Percentiles rank a stretch among this genome's conserved stretches.
Conservation (phyloP, 2,888 invertebrate species). For the Lapara coniferarum region DNA sequence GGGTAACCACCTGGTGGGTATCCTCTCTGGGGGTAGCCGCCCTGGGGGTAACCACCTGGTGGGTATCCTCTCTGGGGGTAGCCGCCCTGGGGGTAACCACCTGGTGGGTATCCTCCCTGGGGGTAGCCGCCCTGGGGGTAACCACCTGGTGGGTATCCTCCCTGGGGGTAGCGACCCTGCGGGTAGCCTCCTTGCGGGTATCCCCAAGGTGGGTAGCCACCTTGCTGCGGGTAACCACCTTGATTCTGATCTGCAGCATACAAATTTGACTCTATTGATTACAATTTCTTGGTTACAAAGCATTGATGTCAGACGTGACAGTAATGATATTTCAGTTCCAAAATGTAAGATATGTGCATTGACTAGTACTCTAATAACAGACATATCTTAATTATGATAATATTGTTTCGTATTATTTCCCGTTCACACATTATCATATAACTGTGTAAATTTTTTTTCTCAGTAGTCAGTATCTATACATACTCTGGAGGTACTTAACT, state of each 20-base stretch:
- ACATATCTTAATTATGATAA: no score
- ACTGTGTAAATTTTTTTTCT: no score
- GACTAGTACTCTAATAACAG: no score
- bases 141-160: constrained; percentile 64
- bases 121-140: constrained; percentile 63
- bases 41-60: constrained; percentile 55
- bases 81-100: constrained; percentile 59
- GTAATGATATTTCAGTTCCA: no score
- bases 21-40: constrained; percentile 62
- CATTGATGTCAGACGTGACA: no score
- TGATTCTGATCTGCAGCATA: constrained; percentile 62
- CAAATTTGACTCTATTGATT: constrained; percentile 21
- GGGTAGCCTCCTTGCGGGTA: constrained; percentile 71
- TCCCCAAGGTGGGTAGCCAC: constrained; percentile 63
- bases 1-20: constrained; percentile 64
- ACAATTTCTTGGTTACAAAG: neutral
- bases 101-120: constrained; percentile 62
- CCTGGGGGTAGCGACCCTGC: no score
- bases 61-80: constrained; percentile 62
- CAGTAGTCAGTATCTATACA: no score
- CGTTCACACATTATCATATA: no score
- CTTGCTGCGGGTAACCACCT: constrained; percentile 61
- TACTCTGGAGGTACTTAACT: no score
- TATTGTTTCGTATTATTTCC: no score
- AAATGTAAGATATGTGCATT: no score